Base-by-base conservation (phyloP, 2,888 invertebrate species). In the Drosophila mimica region DNA sequence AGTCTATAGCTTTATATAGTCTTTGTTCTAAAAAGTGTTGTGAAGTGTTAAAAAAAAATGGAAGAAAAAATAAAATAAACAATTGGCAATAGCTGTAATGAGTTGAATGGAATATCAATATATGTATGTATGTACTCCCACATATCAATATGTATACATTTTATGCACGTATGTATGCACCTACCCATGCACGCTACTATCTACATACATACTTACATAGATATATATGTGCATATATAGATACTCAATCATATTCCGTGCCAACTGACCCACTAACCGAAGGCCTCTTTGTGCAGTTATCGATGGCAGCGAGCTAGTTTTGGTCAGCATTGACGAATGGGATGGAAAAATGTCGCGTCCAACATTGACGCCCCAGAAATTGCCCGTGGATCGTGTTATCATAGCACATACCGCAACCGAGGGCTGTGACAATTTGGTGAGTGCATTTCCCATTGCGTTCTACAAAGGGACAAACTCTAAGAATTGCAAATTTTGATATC, bases 401-500 rank as follows among this genome's bases (percentile, higher is more conserved):
- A 95, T 96, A 64, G 94, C 94, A 0, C 96, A 96, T 77, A 96
- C 96, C 0, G 96, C 95, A 2, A 95, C 95, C 0, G 95, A 95
- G 73, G 93, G 93, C 59, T 96, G 96, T 86, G 78, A 88, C 9
- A 93, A 93, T 11, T 94, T 94, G 93, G 95, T 95, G 80, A 83
- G 83, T 70, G 20, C 20, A 31, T 30, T n/a, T 28, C n/a, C n/a
- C 7, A 30, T 8, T 13, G 46, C 17, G 7, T 15, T 31, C 11
- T 3, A 15, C 8, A n/a, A 15, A 25, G 34, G 25, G 8, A 25
- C 30, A 9, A 25, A 6, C 0, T 25, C 1, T 61, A 46, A 31
- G 13, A n/a, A 53, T 43, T 56, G 5, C 8, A 30, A 33, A 15
- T 46, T 49, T 30, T 54, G n/a, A 20, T 20, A 36, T 0, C 93